phyloP scores from a whole-genome alignment of 2,797 vertebrate genomes.

The Meda fulgida region DNA sequence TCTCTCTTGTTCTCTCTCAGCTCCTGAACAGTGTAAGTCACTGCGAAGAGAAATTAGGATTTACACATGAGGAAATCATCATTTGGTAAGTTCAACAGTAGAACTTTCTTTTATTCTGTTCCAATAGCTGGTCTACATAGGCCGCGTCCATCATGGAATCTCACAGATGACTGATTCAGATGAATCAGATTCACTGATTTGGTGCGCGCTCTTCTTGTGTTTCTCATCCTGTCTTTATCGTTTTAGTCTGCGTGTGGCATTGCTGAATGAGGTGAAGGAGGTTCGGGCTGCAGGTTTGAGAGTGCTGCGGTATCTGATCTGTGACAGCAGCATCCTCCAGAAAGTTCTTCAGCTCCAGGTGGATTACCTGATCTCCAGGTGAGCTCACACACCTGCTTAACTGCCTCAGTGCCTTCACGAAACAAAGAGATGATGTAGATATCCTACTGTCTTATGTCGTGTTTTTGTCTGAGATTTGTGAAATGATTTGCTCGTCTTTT shows the following conservation, averaged over 20 bases:
- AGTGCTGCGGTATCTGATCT: conserved; percentile 85
- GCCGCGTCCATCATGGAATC: neutral
- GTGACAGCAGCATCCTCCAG: conserved; percentile 83
- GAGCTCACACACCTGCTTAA: conserved; percentile 43
- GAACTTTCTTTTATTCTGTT: neutral
- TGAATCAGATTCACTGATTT: no score
- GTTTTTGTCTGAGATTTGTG: neutral
- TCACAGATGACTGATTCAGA: neutral
- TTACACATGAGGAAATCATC: conserved; percentile 87
- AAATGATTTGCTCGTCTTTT: neutral
- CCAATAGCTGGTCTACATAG: neutral
- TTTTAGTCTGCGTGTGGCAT: conserved; percentile 82
- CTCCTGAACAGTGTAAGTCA: conserved; percentile 86
- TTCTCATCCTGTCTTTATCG: neutral
- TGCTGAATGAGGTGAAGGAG: conserved; percentile 89
- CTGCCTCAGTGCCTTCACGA: neutral
- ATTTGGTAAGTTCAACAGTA: conserved; percentile 81
- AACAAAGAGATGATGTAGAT: neutral
- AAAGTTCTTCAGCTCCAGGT: conserved; percentile 86
- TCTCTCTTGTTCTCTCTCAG: conserved; percentile 67
- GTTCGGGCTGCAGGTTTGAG: conserved; percentile 86
- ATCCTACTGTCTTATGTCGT: neutral
- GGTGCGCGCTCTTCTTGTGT: neutral
- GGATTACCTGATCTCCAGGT: conserved; percentile 90
- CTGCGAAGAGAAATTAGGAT: conserved; percentile 85